A percentile compares a stretch with the other conserved stretches of the same genome.
Evolutionary conservation across 2,113 vertebrate genomes (phyloP).

Genomic region (Glaucidium brasilianum): DNA sequence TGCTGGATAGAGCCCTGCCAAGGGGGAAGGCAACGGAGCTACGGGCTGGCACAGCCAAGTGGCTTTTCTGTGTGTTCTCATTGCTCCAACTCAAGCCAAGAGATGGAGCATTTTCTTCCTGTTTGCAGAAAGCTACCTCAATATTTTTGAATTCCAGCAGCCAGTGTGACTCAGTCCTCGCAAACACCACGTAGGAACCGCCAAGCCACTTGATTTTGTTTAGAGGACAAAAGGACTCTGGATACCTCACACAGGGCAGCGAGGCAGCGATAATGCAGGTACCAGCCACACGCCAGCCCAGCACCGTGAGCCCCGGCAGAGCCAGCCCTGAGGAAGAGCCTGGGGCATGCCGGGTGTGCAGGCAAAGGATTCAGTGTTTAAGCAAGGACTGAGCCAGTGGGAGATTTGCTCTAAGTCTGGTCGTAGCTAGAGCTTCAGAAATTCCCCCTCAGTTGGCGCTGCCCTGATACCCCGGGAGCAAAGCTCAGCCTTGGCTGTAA

Average conservation of each 20-base stretch:
- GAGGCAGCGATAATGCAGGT: not conserved
- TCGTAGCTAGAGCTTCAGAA: rapidly evolving
- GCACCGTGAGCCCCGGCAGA: rapidly evolving
- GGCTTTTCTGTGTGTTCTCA: not conserved
- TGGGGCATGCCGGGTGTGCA: rapidly evolving
- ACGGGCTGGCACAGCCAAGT: rapidly evolving
- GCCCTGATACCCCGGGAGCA: not conserved
- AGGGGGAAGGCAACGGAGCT: not conserved
- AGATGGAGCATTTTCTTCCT: not conserved
- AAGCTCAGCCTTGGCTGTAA: not conserved
- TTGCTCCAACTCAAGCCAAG: not conserved
- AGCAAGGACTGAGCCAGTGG: not conserved
- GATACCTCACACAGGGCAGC: not conserved
- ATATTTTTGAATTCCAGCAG: not conserved
- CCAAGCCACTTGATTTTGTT: not conserved
- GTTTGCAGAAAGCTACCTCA: not conserved
- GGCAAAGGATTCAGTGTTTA: rapidly evolving
- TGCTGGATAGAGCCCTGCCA: not conserved
- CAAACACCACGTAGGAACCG: not conserved
- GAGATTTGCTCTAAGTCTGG: not conserved
- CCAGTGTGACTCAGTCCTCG: not conserved
- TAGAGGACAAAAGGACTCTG: not conserved
- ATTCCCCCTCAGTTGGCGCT: not conserved
- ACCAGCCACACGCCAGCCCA: not conserved
- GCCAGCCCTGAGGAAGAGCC: not conserved